A percentile compares a stretch with the other conserved stretches of the same genome.
phyloP scores from a whole-genome alignment of 1,140 invertebrate species.

The Drosophila funebris region DNA sequence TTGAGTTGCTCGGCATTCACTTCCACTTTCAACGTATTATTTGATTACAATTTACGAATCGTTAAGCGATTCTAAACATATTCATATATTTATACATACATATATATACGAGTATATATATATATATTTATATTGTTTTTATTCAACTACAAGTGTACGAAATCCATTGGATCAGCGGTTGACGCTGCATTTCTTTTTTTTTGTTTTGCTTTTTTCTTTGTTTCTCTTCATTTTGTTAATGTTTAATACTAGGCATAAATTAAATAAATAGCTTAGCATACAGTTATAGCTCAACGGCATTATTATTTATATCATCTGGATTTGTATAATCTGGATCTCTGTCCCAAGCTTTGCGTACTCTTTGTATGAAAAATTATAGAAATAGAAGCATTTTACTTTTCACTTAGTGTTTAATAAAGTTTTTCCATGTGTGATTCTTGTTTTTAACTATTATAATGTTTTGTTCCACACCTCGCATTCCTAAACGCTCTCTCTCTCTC shows the following conservation, averaged over 20 bases:
- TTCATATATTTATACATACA: constrained; percentile 13
- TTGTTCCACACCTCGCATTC: background rate
- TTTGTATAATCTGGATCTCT: constrained; percentile 28
- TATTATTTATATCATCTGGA: constrained; percentile 66
- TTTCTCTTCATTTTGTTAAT: constrained; percentile 16
- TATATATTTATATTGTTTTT: constrained; percentile 36
- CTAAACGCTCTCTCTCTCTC: too few relatives aligned
- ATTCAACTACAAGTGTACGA: constrained; percentile 68
- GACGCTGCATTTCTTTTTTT: constrained; percentile 43
- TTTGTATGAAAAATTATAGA: constrained; percentile 66
- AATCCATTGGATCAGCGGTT: constrained; percentile 70
- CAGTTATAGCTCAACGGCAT: constrained; percentile 70
- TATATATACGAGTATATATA: background rate
- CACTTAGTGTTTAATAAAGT: constrained; percentile 65
- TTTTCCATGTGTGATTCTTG: constrained; percentile 25
- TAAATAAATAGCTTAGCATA: constrained; percentile 81
- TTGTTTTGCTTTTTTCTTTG: background rate
- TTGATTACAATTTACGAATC: constrained; percentile 74
- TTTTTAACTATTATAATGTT: background rate
- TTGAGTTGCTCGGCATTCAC: constrained; percentile 80
- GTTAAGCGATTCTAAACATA: constrained; percentile 66
- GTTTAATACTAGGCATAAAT: constrained; percentile 79
- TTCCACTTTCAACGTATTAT: constrained; percentile 58
- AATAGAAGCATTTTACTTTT: constrained; percentile 47
- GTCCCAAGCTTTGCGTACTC: constrained; percentile 59